Percentiles rank a stretch among this genome's conserved stretches.
These are phyloP conservation scores for Chaetoderma sp. DNA, from an alignment of 2,888 invertebrate genomes.

Conservation along the genomic window DNA sequence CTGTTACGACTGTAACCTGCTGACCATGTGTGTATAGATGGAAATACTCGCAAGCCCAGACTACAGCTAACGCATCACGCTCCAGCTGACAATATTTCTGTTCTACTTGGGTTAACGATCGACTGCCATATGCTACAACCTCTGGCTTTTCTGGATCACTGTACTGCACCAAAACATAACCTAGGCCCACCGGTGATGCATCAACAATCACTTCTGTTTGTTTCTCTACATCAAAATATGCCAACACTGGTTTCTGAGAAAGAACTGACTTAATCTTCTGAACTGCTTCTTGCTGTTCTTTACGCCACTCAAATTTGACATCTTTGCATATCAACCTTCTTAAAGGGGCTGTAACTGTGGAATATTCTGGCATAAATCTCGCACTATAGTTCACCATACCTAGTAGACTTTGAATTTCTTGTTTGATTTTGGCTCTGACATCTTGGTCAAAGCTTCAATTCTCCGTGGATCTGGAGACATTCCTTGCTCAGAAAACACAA, in stretches of 20 bases:
- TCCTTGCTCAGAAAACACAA: conserved; percentile 17
- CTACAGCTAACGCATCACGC: background rate
- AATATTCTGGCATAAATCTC: background rate
- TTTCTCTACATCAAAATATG: background rate
- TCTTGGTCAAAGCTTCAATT: background rate
- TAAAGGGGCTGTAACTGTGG: background rate
- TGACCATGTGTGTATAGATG: background rate
- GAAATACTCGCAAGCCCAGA: background rate
- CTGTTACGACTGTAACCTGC: background rate
- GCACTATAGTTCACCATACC: background rate
- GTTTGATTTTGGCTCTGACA: background rate
- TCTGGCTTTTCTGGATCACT: background rate
- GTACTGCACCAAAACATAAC: background rate
- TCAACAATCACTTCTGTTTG: background rate
- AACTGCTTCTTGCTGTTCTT: background rate
- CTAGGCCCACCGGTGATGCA: background rate
- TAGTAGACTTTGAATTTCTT: background rate
- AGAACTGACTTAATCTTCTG: background rate
- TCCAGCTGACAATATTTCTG: background rate
- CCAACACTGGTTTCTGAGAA: background rate
- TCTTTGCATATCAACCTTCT: background rate
- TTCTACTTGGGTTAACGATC: background rate
- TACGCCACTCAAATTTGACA: background rate
- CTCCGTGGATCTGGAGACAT: conserved; percentile 21
- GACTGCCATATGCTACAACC: background rate